Base-by-base conservation (phyloP, 2,113 vertebrate species). In the Xiphorhynchus elegans region DNA sequence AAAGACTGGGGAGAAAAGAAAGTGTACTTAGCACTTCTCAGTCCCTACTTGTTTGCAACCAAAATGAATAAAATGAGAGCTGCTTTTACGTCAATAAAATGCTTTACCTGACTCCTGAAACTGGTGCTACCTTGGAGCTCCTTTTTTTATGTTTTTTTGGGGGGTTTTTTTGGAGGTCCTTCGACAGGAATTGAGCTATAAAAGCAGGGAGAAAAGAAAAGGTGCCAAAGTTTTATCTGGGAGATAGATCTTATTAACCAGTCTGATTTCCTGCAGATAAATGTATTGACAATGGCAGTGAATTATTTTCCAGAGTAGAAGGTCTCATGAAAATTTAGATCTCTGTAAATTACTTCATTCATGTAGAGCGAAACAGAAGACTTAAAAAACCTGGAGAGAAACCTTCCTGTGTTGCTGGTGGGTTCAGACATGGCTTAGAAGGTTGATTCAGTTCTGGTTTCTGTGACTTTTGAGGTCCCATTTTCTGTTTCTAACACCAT, bases 281-380 rank as follows among this genome's bases (percentile, higher is more conserved):
- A 1, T 39, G 26, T 47, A 33, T 60, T 64, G 2, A 55, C 28
- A 85, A 3, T 95, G 81, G 37, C 70, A 94, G 50, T 19, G 4
- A 93, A 92, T 91, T 72, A n/a, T 94, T 95, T 96, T 93, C 39
- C 47, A 76, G 42, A 91, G 49, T 73, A 74, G 94, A 91, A 95
- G 26, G 23, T 53, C 86, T 84, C 75, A 74, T 90, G 73, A 64
- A 59, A 62, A 74, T 68, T 80, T 7, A 42, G 23, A 8, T 23
- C n/a, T 7, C 28, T 69, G 31, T 35, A 11, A 69, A 31, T 47
- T 33, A 14, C 10, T 89, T 79, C 31, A 55, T 40, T 90, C 26
- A 29, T 90, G 95, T 76, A 67, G 55, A 94, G 70, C 7, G 7
- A 18, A 44, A 89, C 49, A 39, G 53, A 59, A 82, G 87, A 72